Base-by-base conservation (phyloP, 2,797 vertebrate genomes). In the Staurois parvus region DNA sequence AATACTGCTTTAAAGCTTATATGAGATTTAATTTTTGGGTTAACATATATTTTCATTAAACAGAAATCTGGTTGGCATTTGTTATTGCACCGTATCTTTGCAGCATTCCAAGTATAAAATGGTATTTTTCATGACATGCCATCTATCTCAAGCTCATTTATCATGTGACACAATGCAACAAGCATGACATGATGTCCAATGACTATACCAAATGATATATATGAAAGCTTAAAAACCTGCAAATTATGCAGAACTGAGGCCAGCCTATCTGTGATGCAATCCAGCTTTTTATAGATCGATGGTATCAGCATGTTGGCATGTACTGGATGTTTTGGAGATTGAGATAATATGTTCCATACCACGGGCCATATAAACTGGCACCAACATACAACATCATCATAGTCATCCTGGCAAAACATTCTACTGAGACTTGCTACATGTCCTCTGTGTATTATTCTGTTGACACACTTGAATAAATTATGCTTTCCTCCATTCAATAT, bases 161-260 rank as follows among this genome's bases (percentile, higher is more conserved):
- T 42, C 3, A 62, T 66, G 56, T 64, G 37, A 72, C 32, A 64
- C 79, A 77, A 30, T 72, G 67, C 21, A 82, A 42, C 32, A 37
- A 28, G 48, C 56, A n/a, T 77, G 73, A 77, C 70, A 86, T 66
- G 40, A 24, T 72, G 40, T 70, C 64, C 56, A 66, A 29, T 72
- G 37, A 78, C 24, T 76, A 34, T 26, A 21, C 37, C 64, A 52
- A 32, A 64, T 45, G 67, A 34, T 17, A 69, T 68, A 66, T 62
- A 75, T 76, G 34, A 77, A 73, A 81, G 84, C 72, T 66, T 29
- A 17, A 76, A 62, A 82, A 86, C 40, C 70, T 59, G 42, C 29
- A 75, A 83, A 83, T 76, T 11, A 85, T 56, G 29, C 42, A 74
- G 24, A 56, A 2, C 56, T 79, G 29, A 68, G 26, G 45, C 13